Conservation (phyloP, 2,797 vertebrate species). For the Chaunax sp. region DNA sequence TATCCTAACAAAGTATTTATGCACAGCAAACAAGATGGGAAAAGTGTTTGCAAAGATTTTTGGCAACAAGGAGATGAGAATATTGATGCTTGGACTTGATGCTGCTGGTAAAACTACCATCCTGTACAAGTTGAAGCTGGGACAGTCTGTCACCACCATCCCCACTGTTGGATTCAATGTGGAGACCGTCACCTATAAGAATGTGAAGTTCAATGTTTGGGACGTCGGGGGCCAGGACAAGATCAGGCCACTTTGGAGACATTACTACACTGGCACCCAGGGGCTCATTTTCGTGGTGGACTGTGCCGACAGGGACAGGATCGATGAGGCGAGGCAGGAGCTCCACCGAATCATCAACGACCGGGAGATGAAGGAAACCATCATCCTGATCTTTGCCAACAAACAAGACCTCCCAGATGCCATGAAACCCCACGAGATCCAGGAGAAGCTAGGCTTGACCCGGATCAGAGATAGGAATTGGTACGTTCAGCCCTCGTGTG, state of each 20-base stretch:
- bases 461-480: constrained; percentile 99
- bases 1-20: constrained; percentile 77
- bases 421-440: constrained; percentile 99
- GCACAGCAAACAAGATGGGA: constrained; percentile 89
- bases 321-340: constrained; percentile 97
- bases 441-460: constrained; percentile 98
- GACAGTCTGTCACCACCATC: constrained; percentile 98
- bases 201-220: constrained; percentile 99
- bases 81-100: constrained; percentile 98
- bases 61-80: constrained; percentile 99
- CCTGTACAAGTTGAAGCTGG: constrained; percentile 98
- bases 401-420: constrained; percentile 98
- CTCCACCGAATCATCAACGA: constrained; percentile 98
- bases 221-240: constrained; percentile 99
- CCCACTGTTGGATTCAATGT: constrained; percentile 98
- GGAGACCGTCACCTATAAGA: constrained; percentile 98
- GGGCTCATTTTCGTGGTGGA: constrained; percentile 99
- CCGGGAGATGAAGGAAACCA: constrained; percentile 98
- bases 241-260: constrained; percentile 97
- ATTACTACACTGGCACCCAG: constrained; percentile 99
- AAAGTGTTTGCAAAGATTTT: constrained; percentile 99
- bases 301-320: constrained; percentile 97
- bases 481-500: constrained; percentile 99
- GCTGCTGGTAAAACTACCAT: constrained; percentile 98
- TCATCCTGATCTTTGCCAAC: constrained; percentile 99